These are phyloP conservation scores for Dioctria rufipes DNA, from an alignment of 2,888 invertebrate genomes.

Conservation along the genomic window DNA sequence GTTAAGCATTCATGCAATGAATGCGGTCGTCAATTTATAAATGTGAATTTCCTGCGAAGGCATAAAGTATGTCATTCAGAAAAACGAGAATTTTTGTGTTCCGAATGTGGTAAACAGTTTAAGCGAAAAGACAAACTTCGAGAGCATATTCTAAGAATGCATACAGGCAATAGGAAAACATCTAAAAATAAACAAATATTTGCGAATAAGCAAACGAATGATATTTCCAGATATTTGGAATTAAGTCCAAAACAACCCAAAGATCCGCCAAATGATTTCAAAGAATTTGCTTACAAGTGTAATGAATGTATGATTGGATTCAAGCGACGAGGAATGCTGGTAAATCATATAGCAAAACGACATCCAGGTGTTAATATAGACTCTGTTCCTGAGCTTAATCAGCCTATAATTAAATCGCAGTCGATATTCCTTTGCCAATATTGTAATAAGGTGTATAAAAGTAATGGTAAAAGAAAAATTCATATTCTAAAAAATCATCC, in stretches of 20 bases:
- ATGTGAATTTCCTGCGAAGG: slow-evolving; percentile 80
- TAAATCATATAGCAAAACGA: slow-evolving; percentile 87
- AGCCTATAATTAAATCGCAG: slow-evolving; percentile 84
- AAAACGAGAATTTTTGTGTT: slow-evolving; percentile 81
- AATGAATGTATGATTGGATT: slow-evolving; percentile 74
- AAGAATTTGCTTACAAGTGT: slow-evolving; percentile 80
- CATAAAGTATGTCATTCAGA: slow-evolving; percentile 76
- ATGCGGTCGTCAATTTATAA: slow-evolving; percentile 80
- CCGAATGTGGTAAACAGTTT: slow-evolving; percentile 83
- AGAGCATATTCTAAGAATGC: slow-evolving; percentile 59
- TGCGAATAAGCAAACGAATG: slow-evolving; percentile 11
- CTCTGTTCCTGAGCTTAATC: slow-evolving; percentile 81
- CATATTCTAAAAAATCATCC: slow-evolving; percentile 90
- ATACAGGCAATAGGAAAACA: slow-evolving; percentile 55
- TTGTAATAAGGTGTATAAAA: slow-evolving; percentile 88
- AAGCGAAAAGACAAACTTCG: slow-evolving; percentile 73
- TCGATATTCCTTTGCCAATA: slow-evolving; percentile 88
- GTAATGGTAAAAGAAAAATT: slow-evolving; percentile 86
- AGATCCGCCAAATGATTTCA: slow-evolving; percentile 76
- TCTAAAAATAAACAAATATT: slow-evolving; percentile 21
- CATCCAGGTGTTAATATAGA: slow-evolving; percentile 79
- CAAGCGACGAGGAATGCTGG: slow-evolving; percentile 87
- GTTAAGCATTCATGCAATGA: slow-evolving; percentile 78
- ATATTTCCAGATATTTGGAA: slow-evolving; percentile 7
- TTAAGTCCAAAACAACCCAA: slow-evolving; percentile 59